Percentiles rank a stretch among this genome's conserved stretches.
Conservation (phyloP, 2,797 vertebrate species). For the Zenarchopterus dispar region DNA sequence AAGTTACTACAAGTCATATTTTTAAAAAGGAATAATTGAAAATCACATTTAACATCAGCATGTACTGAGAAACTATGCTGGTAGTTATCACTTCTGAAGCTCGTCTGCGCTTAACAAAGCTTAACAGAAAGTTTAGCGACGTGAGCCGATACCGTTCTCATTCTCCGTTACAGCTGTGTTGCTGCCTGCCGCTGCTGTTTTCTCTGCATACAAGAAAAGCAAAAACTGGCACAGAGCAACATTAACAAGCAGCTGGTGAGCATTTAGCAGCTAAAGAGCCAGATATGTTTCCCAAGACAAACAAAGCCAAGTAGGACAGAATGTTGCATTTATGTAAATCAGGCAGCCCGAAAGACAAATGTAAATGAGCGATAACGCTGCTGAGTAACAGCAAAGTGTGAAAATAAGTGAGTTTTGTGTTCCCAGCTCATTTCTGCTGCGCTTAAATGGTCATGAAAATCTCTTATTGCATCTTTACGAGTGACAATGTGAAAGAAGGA, state of each 20-base stretch:
- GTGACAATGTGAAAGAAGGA: not conserved
- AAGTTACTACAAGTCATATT: not conserved
- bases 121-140: too few relatives aligned
- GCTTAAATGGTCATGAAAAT: not conserved
- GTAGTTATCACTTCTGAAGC: too few relatives aligned
- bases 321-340: slow-evolving; percentile 5
- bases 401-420: not conserved
- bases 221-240: not conserved
- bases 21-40: not conserved
- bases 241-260: slow-evolving; percentile 4
- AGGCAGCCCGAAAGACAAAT: not conserved
- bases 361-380: not conserved
- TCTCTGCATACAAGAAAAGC: not conserved
- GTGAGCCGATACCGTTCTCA: not conserved
- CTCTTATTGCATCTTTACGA: not conserved
- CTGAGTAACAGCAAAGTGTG: not conserved
- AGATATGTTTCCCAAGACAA: not conserved
- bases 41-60: too few relatives aligned
- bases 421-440: not conserved
- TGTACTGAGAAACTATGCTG: too few relatives aligned
- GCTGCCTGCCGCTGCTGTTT: not conserved
- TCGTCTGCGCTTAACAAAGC: too few relatives aligned
- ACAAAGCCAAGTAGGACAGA: not conserved
- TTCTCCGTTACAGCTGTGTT: not conserved
- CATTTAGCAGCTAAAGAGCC: not conserved